These are phyloP conservation scores for Syngnathoides biaculeatus DNA, from an alignment of 2,113 vertebrate species.

Conservation along the genomic window DNA sequence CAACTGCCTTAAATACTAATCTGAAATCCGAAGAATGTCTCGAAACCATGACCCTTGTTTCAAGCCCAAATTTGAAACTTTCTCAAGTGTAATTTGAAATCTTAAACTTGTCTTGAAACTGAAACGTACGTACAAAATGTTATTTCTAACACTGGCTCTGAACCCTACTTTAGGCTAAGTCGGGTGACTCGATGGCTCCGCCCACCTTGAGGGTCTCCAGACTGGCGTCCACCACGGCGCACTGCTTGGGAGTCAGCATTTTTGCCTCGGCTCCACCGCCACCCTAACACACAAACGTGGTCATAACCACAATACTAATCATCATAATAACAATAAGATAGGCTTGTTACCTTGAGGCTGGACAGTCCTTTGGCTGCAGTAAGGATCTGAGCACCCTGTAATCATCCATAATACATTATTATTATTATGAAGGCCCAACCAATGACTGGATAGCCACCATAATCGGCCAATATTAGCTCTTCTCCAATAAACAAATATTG, in stretches of 20 bases:
- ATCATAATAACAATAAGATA: not conserved
- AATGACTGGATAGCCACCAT: too few relatives aligned
- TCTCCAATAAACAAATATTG: too few relatives aligned
- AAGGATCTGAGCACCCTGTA: slow-evolving; percentile 91
- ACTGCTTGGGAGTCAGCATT: slow-evolving; percentile 91
- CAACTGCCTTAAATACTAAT: too few relatives aligned
- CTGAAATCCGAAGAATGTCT: too few relatives aligned
- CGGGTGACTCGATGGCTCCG: too few relatives aligned
- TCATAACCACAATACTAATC: not conserved
- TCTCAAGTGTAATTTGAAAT: too few relatives aligned
- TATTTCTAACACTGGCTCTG: not conserved
- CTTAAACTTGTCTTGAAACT: too few relatives aligned
- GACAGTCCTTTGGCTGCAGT: slow-evolving; percentile 96
- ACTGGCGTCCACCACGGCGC: slow-evolving; percentile 84
- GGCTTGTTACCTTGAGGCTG: slow-evolving; percentile 86
- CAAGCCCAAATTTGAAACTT: too few relatives aligned
- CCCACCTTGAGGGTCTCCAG: slow-evolving; percentile 92
- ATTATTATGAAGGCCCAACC: not conserved
- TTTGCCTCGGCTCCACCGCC: slow-evolving; percentile 77
- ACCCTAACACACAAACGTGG: slow-evolving; percentile 63
- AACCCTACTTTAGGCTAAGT: not conserved
- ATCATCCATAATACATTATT: not conserved
- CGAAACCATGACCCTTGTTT: too few relatives aligned
- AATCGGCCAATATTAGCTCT: too few relatives aligned
- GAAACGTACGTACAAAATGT: too few relatives aligned